phyloP scores from a whole-genome alignment of 1,140 invertebrate species.

The Lordiphosa stackelbergi region DNA sequence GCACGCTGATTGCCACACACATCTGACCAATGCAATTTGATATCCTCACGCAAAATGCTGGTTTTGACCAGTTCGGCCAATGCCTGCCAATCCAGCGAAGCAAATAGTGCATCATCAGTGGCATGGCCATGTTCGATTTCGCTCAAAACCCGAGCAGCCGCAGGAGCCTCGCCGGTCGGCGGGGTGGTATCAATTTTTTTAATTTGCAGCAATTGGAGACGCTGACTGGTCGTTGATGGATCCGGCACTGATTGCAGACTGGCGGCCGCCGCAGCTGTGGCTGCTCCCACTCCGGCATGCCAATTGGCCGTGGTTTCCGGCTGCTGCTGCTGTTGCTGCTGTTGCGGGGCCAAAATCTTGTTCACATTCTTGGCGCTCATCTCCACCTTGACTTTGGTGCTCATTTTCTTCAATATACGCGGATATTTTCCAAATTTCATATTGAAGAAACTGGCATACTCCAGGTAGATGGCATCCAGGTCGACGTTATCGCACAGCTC shows the following conservation, averaged over 20 bases:
- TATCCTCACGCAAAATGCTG: slow-evolving; percentile 51
- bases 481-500: slow-evolving; percentile 94
- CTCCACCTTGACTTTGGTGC: slow-evolving; percentile 59
- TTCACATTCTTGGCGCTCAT: not conserved
- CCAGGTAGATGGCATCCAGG: slow-evolving; percentile 89
- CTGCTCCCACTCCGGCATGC: slow-evolving; percentile 51
- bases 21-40: slow-evolving; percentile 80
- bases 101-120: slow-evolving; percentile 47
- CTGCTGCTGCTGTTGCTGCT: not conserved
- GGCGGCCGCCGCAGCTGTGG: slow-evolving; percentile 36
- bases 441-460: slow-evolving; percentile 92
- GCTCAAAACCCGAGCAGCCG: slow-evolving; percentile 14
- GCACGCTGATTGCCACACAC: slow-evolving; percentile 88
- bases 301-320: slow-evolving; percentile 31
- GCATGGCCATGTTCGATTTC: slow-evolving; percentile 62
- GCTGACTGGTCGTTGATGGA: slow-evolving; percentile 17
- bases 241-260: slow-evolving; percentile 21
- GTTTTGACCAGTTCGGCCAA: slow-evolving; percentile 63
- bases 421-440: slow-evolving; percentile 92
- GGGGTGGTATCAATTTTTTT: slow-evolving; percentile 50
- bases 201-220: slow-evolving; percentile 33
- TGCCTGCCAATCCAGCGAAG: slow-evolving; percentile 60
- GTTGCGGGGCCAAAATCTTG: not conserved
- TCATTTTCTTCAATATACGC: slow-evolving; percentile 82
- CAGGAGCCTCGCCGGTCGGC: not conserved